Conservation (phyloP, 2,113 vertebrate species). For the Scophthalmus maximus region DNA sequence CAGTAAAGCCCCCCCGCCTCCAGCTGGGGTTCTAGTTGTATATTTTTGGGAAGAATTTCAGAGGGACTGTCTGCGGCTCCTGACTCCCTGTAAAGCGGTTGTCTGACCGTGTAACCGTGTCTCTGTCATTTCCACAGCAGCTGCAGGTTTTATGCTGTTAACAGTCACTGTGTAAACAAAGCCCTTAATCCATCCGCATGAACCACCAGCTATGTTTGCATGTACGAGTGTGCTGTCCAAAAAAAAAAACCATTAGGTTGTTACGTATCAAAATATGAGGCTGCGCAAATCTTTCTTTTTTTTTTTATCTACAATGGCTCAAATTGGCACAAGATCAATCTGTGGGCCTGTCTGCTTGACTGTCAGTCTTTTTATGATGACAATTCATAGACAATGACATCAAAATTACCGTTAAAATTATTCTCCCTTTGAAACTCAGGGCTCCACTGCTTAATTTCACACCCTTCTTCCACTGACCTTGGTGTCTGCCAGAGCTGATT, state of each 20-base stretch:
- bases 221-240: conserved; percentile 1
- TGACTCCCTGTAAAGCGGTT: conserved; percentile 8
- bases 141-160: conserved; percentile 48
- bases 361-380: not conserved
- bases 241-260: not conserved
- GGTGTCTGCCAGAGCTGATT: conserved; percentile 60
- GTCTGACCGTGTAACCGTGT: conserved; percentile 5
- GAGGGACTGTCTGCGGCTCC: not conserved
- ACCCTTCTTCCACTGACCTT: conserved; percentile 64
- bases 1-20: conserved; percentile 31
- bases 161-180: conserved; percentile 31
- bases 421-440: conserved; percentile 41
- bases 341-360: too few relatives aligned
- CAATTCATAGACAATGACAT: conserved; percentile 4
- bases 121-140: conserved; percentile 45
- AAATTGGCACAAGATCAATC: not conserved
- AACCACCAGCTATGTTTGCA: conserved; percentile 34
- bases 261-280: conserved; percentile 5
- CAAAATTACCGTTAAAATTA: not conserved
- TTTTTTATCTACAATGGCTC: not conserved
- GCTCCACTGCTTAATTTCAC: conserved; percentile 33
- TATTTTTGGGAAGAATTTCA: conserved; percentile 19
- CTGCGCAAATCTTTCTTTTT: not conserved
- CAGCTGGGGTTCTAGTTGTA: conserved; percentile 23
- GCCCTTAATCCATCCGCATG: conserved; percentile 23